phyloP scores from a whole-genome alignment of 2,888 invertebrate genomes.

The Rotaria magnacalcarata region DNA sequence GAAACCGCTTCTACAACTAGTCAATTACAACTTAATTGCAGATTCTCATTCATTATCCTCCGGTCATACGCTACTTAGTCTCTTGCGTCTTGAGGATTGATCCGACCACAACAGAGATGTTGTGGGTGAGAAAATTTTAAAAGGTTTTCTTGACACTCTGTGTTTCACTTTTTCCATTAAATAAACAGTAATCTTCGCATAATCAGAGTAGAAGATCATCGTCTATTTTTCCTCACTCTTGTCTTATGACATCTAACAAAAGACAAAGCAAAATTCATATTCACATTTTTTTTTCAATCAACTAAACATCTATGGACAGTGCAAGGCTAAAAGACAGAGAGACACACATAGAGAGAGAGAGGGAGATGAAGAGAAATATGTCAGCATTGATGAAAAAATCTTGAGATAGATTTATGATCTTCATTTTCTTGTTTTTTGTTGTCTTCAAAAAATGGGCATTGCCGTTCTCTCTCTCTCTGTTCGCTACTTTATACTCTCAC shows the following conservation, averaged over 20 bases:
- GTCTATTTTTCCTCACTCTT: not conserved
- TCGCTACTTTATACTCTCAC: not conserved
- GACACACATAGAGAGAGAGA: too few relatives aligned
- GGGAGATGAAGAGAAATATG: not conserved
- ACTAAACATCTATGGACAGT: not conserved
- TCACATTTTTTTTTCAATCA: not conserved
- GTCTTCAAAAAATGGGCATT: not conserved
- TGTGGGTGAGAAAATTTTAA: not conserved
- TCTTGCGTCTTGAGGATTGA: not conserved
- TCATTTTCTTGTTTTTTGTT: not conserved
- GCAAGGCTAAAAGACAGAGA: not conserved
- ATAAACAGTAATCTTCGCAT: not conserved
- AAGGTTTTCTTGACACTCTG: not conserved
- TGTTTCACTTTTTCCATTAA: not conserved
- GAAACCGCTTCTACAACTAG: not conserved
- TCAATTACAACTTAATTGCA: not conserved
- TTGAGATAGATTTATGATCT: not conserved
- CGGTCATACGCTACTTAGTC: not conserved
- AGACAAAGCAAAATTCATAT: not conserved
- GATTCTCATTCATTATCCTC: not conserved
- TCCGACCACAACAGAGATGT: not conserved
- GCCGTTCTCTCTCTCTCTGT: not conserved
- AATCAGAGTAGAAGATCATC: constrained; percentile 1
- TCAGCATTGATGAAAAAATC: not conserved
- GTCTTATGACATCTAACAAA: not conserved